Percentiles rank a stretch among this genome's conserved stretches.
phyloP scores from a whole-genome alignment of 2,888 invertebrate genomes.

The Phoenoteleia sp. region DNA sequence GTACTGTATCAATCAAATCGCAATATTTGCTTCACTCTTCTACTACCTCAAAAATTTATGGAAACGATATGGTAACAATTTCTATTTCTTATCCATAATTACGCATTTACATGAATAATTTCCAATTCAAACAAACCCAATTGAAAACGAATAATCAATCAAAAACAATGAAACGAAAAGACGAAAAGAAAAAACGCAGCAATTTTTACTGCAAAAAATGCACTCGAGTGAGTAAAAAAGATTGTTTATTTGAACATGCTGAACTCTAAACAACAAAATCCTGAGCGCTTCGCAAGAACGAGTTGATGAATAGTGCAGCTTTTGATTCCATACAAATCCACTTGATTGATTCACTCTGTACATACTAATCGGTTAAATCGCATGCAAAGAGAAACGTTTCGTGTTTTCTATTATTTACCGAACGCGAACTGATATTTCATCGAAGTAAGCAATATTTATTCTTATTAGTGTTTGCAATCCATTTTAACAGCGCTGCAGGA shows the following conservation, averaged over 20 bases:
- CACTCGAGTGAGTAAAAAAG: slow-evolving; percentile 31
- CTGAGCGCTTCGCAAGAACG: slow-evolving; percentile 41
- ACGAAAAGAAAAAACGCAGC: no score
- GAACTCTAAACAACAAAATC: slow-evolving; percentile 42
- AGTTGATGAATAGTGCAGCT: slow-evolving; percentile 36
- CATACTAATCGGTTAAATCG: slow-evolving; percentile 45
- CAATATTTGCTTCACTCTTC: no score
- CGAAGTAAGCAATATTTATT: slow-evolving; percentile 49
- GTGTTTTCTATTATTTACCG: slow-evolving; percentile 37
- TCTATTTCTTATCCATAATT: no score
- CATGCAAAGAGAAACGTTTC: slow-evolving; percentile 44
- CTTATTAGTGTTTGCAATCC: slow-evolving; percentile 24
- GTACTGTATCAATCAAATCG: no score
- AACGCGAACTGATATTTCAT: slow-evolving; percentile 53
- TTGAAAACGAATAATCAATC: no score
- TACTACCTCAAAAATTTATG: no score
- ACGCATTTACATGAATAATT: no score
- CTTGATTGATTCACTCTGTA: slow-evolving; percentile 43
- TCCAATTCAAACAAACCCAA: no score
- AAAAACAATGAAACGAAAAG: no score
- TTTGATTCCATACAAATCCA: slow-evolving; percentile 54
- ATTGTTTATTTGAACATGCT: neutral
- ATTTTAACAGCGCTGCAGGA: neutral
- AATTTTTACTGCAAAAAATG: slow-evolving; percentile 38
- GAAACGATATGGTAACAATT: no score